Evolutionary conservation across 2,888 invertebrate species (phyloP).

Genomic region (Ornithoptera priamus): DNA sequence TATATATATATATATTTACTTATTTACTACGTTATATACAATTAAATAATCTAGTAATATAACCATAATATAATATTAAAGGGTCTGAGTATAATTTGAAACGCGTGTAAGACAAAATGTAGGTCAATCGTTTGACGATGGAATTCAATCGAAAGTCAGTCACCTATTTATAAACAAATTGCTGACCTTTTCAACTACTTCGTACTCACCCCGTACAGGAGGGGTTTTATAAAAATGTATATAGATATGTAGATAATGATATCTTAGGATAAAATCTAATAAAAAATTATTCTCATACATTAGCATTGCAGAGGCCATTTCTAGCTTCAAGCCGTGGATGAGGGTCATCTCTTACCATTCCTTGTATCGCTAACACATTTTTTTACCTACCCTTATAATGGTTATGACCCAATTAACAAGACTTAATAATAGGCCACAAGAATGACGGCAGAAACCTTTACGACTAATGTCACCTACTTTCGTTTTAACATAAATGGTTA

Average conservation of each 20-base stretch:
- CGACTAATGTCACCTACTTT: too few relatives aligned
- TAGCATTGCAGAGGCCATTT: too few relatives aligned
- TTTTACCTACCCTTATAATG: too few relatives aligned
- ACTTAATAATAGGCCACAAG: too few relatives aligned
- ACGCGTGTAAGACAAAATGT: constrained; percentile 33
- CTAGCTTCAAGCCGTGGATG: too few relatives aligned
- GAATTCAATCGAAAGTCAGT: constrained; percentile 39
- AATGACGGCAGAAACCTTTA: too few relatives aligned
- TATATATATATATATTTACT: not conserved
- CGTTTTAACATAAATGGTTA: too few relatives aligned
- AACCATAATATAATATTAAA: not conserved
- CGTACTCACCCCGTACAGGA: constrained; percentile 7
- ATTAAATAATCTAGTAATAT: not conserved
- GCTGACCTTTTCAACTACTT: constrained; percentile 35
- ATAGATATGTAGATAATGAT: not conserved
- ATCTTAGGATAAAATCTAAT: not conserved
- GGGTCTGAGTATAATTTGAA: constrained; percentile 16
- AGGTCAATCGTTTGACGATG: constrained; percentile 41
- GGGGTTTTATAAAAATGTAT: not conserved
- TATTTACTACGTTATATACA: not conserved
- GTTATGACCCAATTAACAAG: too few relatives aligned
- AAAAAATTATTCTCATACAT: not conserved
- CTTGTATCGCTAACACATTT: too few relatives aligned
- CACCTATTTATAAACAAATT: constrained; percentile 43
- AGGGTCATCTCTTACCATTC: too few relatives aligned